Percentiles rank a stretch among this genome's conserved stretches.
These are phyloP conservation scores for Hepsetus odoe DNA, from an alignment of 2,113 vertebrate species.

Conservation along the genomic window DNA sequence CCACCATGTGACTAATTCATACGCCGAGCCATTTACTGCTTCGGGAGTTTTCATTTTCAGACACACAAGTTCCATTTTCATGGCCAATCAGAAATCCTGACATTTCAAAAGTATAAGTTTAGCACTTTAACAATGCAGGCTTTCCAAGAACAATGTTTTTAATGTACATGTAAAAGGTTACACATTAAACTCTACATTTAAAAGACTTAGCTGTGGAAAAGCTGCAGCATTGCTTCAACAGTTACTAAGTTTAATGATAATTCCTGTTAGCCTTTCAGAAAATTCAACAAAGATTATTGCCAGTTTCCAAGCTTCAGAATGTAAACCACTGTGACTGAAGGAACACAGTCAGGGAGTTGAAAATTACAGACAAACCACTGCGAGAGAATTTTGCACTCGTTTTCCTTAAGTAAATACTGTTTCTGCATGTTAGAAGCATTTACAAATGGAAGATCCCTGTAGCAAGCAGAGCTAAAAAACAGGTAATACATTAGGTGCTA, in stretches of 20 bases:
- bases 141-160: background rate
- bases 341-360: background rate
- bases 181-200: background rate
- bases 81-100: background rate
- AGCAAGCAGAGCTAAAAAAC: too few species aligned
- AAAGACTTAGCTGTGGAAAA: background rate
- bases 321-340: background rate
- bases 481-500: too few species aligned
- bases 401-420: background rate
- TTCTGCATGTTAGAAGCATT: background rate
- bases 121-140: background rate
- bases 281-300: background rate
- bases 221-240: background rate
- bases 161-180: too few species aligned
- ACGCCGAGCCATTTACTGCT: conserved; percentile 54
- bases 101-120: background rate
- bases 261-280: background rate
- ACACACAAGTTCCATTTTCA: conserved; percentile 58
- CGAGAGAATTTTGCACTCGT: background rate
- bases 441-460: conserved; percentile 12
- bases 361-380: background rate
- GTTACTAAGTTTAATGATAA: background rate
- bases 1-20: conserved; percentile 51
- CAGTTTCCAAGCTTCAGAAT: background rate
- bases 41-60: conserved; percentile 50